A percentile compares a stretch with the other conserved stretches of the same genome.
Conservation (phyloP, 2,797 vertebrate species). For the Botia almorhae region DNA sequence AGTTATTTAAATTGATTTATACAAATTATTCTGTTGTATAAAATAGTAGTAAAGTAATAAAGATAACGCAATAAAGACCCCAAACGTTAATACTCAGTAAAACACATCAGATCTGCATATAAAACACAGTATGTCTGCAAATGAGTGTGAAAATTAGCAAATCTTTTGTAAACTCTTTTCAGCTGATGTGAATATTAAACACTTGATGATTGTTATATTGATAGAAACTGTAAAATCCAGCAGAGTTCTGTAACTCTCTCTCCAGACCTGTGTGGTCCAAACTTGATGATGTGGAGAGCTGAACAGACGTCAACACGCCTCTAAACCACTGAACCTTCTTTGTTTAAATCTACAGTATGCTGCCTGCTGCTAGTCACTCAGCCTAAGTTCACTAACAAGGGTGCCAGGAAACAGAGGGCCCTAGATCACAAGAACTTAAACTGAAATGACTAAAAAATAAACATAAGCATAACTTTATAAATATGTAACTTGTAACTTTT, state of each 20-base stretch:
- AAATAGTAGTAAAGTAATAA: neutral
- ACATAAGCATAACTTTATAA: neutral
- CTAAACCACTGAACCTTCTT: constrained; percentile 56
- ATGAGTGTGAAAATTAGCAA: too few species aligned
- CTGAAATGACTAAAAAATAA: constrained; percentile 9
- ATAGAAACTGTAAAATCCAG: constrained; percentile 45
- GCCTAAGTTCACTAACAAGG: constrained; percentile 24
- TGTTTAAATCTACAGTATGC: constrained; percentile 39
- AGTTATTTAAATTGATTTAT: too few species aligned
- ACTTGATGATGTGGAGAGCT: constrained; percentile 67
- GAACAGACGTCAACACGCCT: constrained; percentile 49
- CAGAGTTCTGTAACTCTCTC: constrained; percentile 39
- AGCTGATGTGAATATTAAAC: neutral
- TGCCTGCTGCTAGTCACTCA: constrained; percentile 37
- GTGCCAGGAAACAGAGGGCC: constrained; percentile 34
- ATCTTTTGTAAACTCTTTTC: constrained; percentile 18
- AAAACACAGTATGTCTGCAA: neutral
- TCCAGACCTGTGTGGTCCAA: constrained; percentile 45
- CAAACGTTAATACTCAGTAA: neutral
- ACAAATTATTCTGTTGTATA: too few species aligned
- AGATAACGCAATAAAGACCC: neutral
- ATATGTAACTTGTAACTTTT: constrained; percentile 49
- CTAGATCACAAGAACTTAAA: constrained; percentile 20
- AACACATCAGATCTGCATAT: neutral
- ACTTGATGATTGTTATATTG: constrained; percentile 15